Evolutionary conservation across 2,797 vertebrate genomes (phyloP).

Genomic region (Benthosema pterotum): DNA sequence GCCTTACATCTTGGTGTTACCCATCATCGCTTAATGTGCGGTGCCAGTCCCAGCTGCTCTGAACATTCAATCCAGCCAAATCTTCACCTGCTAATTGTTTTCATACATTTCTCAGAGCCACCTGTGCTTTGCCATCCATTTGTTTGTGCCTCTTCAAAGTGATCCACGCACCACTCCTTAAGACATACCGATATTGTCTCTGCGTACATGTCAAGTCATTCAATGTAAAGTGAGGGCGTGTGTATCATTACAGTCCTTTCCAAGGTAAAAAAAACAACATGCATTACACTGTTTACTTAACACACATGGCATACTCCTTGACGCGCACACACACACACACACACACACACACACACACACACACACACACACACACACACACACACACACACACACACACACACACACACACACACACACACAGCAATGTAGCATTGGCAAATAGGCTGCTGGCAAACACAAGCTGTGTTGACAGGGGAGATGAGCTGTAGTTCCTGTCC

Average conservation of each 20-base stretch:
- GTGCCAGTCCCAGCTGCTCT: conserved; percentile 8
- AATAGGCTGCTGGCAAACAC: conserved; percentile 79
- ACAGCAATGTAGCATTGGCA: conserved; percentile 64
- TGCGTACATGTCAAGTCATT: conserved; percentile 58
- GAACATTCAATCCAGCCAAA: conserved; percentile 12
- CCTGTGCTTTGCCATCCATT: conserved; percentile 41
- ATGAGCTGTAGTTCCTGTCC: conserved; percentile 78
- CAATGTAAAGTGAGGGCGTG: conserved; percentile 58
- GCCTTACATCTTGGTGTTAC: not conserved
- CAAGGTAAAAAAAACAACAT: conserved; percentile 58
- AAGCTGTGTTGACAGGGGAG: conserved; percentile 82
- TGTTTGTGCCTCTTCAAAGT: conserved; percentile 62
- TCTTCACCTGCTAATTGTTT: conserved; percentile 42
- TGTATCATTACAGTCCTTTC: conserved; percentile 61
- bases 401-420: conserved; percentile 30
- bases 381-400: conserved; percentile 25
- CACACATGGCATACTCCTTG: conserved; percentile 19
- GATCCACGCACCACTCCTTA: conserved; percentile 52
- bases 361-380: not conserved
- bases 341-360: not conserved
- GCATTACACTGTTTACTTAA: conserved; percentile 66
- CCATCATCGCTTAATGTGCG: conserved; percentile 1
- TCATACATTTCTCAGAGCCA: conserved; percentile 52
- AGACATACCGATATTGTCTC: conserved; percentile 40
- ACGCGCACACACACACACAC: not conserved